phyloP scores from a whole-genome alignment of 1,140 invertebrate species.

The Drosophila tsacasi region DNA sequence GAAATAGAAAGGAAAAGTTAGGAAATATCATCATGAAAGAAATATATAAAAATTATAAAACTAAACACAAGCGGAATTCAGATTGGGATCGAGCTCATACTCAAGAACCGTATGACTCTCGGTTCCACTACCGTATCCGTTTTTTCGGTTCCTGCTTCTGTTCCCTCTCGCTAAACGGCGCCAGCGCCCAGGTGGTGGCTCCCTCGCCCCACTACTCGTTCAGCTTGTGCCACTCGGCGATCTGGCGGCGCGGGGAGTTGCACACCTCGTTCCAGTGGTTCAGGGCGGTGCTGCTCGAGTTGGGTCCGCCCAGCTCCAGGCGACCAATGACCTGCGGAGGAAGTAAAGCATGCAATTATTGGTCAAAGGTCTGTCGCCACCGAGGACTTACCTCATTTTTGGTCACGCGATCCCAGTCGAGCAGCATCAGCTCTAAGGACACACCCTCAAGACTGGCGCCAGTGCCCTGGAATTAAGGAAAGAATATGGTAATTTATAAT shows the following conservation, averaged over 20 bases:
- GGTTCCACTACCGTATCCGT: conserved; percentile 5
- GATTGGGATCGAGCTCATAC: conserved; percentile 39
- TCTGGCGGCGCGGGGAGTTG: conserved; percentile 97
- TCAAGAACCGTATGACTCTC: conserved; percentile 33
- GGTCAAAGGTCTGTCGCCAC: not conserved
- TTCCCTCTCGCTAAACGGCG: conserved; percentile 42
- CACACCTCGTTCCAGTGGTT: conserved; percentile 99
- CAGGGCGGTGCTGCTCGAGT: conserved; percentile 91
- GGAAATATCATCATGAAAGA: not conserved
- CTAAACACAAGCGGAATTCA: conserved; percentile 6
- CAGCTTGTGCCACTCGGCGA: conserved; percentile 99
- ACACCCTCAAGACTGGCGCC: conserved; percentile 95
- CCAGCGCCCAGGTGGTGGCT: conserved; percentile 56
- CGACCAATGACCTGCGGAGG: conserved; percentile 94
- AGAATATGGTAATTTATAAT: not conserved
- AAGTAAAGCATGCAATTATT: conserved; percentile 10
- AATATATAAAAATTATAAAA: conserved; percentile 12
- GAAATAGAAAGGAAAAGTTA: conserved; percentile 9
- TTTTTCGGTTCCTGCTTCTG: conserved; percentile 29
- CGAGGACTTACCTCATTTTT: conserved; percentile 94
- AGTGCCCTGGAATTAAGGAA: conserved; percentile 83
- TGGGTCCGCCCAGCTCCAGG: conserved; percentile 94
- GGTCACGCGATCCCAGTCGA: conserved; percentile 98
- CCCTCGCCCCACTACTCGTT: conserved; percentile 88
- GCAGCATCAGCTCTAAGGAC: conserved; percentile 95